Percentiles rank a stretch among this genome's conserved stretches.
Evolutionary conservation across 1,140 invertebrate species (phyloP).

Genomic region (Penaeus japonicus): DNA sequence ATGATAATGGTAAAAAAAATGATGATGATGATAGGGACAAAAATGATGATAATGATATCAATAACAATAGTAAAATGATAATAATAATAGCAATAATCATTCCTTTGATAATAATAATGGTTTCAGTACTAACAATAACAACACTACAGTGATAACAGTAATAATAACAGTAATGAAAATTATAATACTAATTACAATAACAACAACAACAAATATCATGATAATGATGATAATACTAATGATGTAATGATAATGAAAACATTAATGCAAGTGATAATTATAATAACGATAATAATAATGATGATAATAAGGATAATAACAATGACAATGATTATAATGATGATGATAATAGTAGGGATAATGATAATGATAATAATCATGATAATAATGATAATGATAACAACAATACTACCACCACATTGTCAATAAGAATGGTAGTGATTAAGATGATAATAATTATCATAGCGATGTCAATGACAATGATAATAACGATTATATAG

Average conservation of each 20-base stretch:
- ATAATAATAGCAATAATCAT: not conserved
- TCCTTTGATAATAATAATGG: not conserved
- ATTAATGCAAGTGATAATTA: not conserved
- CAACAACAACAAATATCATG: not conserved
- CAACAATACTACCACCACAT: no score
- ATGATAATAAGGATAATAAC: not conserved
- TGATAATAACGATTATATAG: no score
- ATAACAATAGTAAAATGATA: not conserved
- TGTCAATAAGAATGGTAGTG: no score
- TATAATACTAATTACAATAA: not conserved
- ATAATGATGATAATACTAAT: not conserved
- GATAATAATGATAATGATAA: not conserved
- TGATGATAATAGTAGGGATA: not conserved
- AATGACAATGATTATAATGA: not conserved
- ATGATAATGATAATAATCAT: constrained; percentile 14
- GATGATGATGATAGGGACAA: not conserved
- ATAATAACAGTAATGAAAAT: not conserved
- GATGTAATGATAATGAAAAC: not conserved
- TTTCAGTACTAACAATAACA: not conserved
- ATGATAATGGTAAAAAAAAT: not conserved
- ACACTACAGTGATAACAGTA: not conserved
- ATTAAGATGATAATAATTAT: no score
- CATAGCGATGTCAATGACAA: no score
- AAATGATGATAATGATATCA: not conserved
- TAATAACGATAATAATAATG: not conserved